Conservation (phyloP, 2,888 invertebrate species). For the Lamellibrachia columna region DNA sequence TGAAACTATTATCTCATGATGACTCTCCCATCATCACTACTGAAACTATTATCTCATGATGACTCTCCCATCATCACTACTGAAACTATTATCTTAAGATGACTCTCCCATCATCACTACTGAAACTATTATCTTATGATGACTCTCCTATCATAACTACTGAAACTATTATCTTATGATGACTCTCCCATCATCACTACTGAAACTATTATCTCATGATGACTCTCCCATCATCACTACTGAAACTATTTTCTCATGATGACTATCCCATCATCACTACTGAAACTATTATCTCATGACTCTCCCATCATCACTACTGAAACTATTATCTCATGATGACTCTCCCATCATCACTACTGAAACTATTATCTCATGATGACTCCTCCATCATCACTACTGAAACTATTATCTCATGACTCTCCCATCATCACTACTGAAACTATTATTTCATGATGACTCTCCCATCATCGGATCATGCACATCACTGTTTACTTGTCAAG, state of each 20-base stretch:
- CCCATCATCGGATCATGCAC: not conserved
- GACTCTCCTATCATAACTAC: not conserved
- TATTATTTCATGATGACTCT: not conserved
- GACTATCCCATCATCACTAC: not conserved
- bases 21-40: no score
- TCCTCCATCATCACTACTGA: not conserved
- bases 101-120: not conserved
- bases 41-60: not conserved
- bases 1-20: not conserved
- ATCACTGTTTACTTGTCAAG: not conserved
- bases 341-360: no score
- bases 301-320: not conserved
- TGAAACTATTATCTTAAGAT: not conserved
- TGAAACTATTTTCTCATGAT: not conserved
- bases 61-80: not conserved
- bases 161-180: not conserved
- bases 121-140: not conserved
- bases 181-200: not conserved
- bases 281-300: not conserved
- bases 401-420: no score
- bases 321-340: not conserved
- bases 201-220: not conserved
- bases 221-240: not conserved
- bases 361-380: not conserved
- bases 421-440: no score